phyloP scores from a whole-genome alignment of 2,113 vertebrate species.

The Conger conger region DNA sequence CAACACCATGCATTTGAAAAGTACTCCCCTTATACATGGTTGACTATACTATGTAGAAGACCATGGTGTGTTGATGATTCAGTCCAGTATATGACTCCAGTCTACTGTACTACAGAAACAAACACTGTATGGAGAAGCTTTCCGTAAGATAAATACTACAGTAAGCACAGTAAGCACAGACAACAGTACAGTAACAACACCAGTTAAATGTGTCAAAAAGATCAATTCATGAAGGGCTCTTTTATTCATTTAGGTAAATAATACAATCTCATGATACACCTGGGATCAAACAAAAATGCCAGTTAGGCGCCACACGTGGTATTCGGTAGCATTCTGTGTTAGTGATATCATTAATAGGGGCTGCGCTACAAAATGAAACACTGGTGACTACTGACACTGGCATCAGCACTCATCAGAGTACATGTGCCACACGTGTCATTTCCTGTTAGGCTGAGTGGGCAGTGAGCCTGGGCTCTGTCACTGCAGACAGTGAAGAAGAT shows the following conservation, averaged over 20 bases:
- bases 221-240: not conserved
- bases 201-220: too few relatives aligned
- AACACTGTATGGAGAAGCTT: not conserved
- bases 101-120: not conserved
- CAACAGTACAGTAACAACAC: not conserved
- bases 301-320: not conserved
- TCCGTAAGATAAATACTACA: not conserved
- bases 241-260: not conserved
- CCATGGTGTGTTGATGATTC: not conserved
- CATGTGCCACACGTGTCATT: constrained; percentile 49
- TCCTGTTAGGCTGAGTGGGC: constrained; percentile 43
- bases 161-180: too few relatives aligned
- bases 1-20: not conserved
- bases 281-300: not conserved
- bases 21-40: not conserved
- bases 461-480: constrained; percentile 55
- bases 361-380: not conserved
- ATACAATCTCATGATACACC: not conserved
- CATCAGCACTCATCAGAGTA: constrained; percentile 53
- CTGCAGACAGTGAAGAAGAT: constrained; percentile 23
- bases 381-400: constrained; percentile 52
- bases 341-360: too few relatives aligned
- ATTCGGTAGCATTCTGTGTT: not conserved
- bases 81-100: not conserved
- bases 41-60: not conserved